phyloP scores from a whole-genome alignment of 2,888 invertebrate genomes.

The Ypsolopha sequella region DNA sequence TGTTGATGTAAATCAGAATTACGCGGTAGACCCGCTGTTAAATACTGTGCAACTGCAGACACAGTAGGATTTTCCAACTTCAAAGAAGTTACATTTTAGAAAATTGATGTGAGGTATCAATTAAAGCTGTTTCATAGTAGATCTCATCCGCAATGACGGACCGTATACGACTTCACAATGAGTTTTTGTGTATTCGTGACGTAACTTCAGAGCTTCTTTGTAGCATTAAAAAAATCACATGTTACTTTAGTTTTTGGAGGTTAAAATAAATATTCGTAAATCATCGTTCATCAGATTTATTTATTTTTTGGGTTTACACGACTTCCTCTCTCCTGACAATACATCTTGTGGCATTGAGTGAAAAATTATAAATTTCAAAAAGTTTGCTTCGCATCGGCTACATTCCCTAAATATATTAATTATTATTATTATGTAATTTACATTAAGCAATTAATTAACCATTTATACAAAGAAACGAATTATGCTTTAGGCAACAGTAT shows the following conservation, averaged over 20 bases:
- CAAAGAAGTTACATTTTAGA: no score
- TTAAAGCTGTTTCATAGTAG: no score
- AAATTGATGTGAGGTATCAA: no score
- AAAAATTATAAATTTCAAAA: slow-evolving; percentile 48
- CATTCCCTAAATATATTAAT: slow-evolving; percentile 18
- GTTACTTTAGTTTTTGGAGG: background rate
- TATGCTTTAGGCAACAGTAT: slow-evolving; percentile 1
- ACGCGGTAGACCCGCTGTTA: no score
- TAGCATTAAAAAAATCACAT: background rate
- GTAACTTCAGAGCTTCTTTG: background rate
- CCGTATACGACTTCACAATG: no score
- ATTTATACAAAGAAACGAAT: slow-evolving; percentile 22
- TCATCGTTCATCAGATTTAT: slow-evolving; percentile 34
- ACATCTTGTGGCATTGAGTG: slow-evolving; percentile 31
- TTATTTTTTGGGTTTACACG: slow-evolving; percentile 42
- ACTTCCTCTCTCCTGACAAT: slow-evolving; percentile 27
- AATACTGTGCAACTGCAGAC: no score
- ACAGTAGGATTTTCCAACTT: no score
- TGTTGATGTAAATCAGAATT: no score
- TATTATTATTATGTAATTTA: slow-evolving; percentile 14
- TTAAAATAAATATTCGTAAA: slow-evolving; percentile 1
- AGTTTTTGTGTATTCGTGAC: no score
- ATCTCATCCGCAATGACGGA: no score
- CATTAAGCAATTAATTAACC: slow-evolving; percentile 10
- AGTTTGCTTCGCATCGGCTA: slow-evolving; percentile 11